Conservation (phyloP, 2,797 vertebrate genomes). For the Poeciliopsis infans region DNA sequence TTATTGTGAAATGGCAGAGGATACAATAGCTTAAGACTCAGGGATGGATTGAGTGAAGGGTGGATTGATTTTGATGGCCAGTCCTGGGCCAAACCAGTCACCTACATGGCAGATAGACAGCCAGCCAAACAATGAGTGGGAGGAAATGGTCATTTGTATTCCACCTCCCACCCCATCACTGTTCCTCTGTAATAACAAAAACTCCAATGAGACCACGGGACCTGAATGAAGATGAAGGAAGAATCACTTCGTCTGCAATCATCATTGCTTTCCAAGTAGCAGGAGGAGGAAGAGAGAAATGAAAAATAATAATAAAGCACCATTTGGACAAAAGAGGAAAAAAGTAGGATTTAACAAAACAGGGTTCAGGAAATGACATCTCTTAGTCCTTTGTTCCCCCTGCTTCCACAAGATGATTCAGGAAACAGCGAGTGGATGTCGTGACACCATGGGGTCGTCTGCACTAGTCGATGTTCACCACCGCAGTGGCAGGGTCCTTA, state of each 20-base stretch:
- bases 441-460: slow-evolving; percentile 86
- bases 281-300: slow-evolving; percentile 32
- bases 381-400: slow-evolving; percentile 82
- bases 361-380: slow-evolving; percentile 80
- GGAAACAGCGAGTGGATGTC: slow-evolving; percentile 82
- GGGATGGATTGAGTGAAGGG: slow-evolving; percentile 63
- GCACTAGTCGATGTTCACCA: slow-evolving; percentile 76
- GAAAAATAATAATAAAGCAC: slow-evolving; percentile 56
- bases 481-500: slow-evolving; percentile 78
- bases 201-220: slow-evolving; percentile 40
- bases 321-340: slow-evolving; percentile 65
- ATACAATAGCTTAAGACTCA: slow-evolving; percentile 84
- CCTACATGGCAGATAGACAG: slow-evolving; percentile 62
- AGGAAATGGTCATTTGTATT: slow-evolving; percentile 47
- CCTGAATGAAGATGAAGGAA: slow-evolving; percentile 44
- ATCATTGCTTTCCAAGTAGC: slow-evolving; percentile 52
- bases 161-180: slow-evolving; percentile 60
- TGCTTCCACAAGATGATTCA: slow-evolving; percentile 76
- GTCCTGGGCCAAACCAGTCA: slow-evolving; percentile 78
- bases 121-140: slow-evolving; percentile 50
- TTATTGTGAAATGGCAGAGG: slow-evolving; percentile 86
- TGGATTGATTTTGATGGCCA: slow-evolving; percentile 76
- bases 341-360: slow-evolving; percentile 68
- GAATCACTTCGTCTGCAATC: slow-evolving; percentile 43
- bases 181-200: slow-evolving; percentile 62